Evolutionary conservation across 1,140 invertebrate species (phyloP), one percentile per base, ranked within the genome.

Genomic region (Formica exsecta): DNA sequence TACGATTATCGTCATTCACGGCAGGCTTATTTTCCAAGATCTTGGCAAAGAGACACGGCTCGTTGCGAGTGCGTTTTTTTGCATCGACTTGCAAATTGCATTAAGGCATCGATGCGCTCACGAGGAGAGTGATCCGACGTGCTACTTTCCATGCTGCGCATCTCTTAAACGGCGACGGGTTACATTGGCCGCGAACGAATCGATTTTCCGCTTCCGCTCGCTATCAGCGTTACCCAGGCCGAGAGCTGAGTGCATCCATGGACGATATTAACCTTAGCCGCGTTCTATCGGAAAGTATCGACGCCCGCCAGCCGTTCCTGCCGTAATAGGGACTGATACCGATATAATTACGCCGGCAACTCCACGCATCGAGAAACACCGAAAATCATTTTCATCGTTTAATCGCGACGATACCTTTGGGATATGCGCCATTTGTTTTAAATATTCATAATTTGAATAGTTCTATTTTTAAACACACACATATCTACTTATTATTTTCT

Each of bases 161-260:
- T 89, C 79, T 48, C 79, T 57, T 89, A 89, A 91, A 91, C 79
- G 87, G 54, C 65, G 29, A 32, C 59, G 83, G 71, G 89, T 74
- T 91, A 91, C 87, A 91, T 90, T 89, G 85, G 44, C 84, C 62
- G 87, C 84, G 87, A 90, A 90, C 57, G 68, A 90, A 91, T 91
- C 89, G 90, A 90, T 91, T 91, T 91, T 91, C 89, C 86, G 89
- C 61, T 85, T 90, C 87, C 76, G 38, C 84, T 89, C 89, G 85
- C 87, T 91, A 87, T 90, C 90, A 71, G 64, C 59, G 48, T 54
- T 36, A 83, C 38, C 75, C 89, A 89, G 89, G 59, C 89, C 57
- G n/a, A 36, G 70, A 70, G 65, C 22, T 54, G 36, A 62, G 38
- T 75, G 81, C 87, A 61, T 89, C 48, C 79, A 76, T 65, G 81